phyloP scores from a whole-genome alignment of 2,888 invertebrate species.

The Fragum sueziense region DNA sequence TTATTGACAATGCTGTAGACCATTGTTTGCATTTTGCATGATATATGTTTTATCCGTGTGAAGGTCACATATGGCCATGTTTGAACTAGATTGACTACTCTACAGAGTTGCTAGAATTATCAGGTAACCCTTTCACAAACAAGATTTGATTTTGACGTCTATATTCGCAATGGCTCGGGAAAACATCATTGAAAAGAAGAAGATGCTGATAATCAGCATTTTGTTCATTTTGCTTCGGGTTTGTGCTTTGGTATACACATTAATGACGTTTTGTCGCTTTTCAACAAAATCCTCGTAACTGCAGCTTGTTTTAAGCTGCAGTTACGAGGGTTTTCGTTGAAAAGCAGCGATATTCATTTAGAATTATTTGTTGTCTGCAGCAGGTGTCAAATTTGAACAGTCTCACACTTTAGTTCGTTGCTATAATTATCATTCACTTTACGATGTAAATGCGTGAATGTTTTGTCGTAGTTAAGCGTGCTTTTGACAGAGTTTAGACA shows the following conservation, averaged over 20 bases:
- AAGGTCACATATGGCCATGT: background rate
- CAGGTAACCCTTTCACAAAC: too few species aligned
- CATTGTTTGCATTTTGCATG: background rate
- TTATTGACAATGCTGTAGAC: too few species aligned
- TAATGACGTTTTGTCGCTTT: too few species aligned
- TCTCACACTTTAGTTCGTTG: background rate
- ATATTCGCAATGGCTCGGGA: too few species aligned
- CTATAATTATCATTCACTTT: background rate
- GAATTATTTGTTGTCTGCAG: background rate
- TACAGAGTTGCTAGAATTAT: background rate
- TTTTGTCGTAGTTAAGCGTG: background rate
- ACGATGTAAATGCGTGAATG: background rate
- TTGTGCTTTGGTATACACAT: background rate
- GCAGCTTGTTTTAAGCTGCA: too few species aligned
- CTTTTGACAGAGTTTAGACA: background rate
- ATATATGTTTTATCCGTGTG: background rate
- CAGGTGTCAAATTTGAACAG: too few species aligned
- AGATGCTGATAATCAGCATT: conserved; percentile 1
- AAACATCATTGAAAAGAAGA: background rate
- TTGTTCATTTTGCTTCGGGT: background rate
- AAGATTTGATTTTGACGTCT: too few species aligned
- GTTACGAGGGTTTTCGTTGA: too few species aligned
- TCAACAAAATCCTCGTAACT: too few species aligned
- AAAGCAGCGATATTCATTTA: background rate
- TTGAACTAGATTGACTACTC: background rate